Percentiles rank a stretch among this genome's conserved stretches.
These are phyloP conservation scores for Scaptomyza parva DNA, from an alignment of 2,888 invertebrate genomes.

Conservation along the genomic window DNA sequence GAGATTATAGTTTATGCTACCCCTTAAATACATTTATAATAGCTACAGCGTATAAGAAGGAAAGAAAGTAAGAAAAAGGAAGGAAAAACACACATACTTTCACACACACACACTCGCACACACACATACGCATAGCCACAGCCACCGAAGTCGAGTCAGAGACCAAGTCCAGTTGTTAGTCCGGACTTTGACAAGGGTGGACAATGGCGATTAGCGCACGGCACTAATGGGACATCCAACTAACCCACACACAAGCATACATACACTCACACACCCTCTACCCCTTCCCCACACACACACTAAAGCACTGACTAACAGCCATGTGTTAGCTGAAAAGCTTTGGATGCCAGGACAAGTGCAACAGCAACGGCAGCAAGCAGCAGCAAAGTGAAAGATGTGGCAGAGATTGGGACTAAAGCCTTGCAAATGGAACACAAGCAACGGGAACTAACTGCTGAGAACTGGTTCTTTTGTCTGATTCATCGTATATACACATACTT, in stretches of 20 bases:
- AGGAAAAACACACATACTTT: no score
- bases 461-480: slow-evolving; percentile 1
- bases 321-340: slow-evolving; percentile 78
- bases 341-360: slow-evolving; percentile 51
- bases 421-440: slow-evolving; percentile 16
- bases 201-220: slow-evolving; percentile 79
- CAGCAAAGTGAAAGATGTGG: slow-evolving; percentile 55
- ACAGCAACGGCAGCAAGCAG: slow-evolving; percentile 13
- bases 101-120: not conserved
- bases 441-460: slow-evolving; percentile 8
- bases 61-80: not conserved
- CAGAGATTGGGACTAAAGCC: slow-evolving; percentile 43
- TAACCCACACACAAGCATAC: slow-evolving; percentile 5
- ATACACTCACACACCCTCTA: not conserved
- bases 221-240: slow-evolving; percentile 67
- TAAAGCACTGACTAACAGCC: slow-evolving; percentile 38
- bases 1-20: not conserved
- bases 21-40: not conserved
- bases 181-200: slow-evolving; percentile 74
- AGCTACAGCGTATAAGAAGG: not conserved
- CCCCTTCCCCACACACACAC: not conserved
- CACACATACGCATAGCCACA: not conserved
- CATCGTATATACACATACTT: no score
- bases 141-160: slow-evolving; percentile 17
- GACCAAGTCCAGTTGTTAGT: slow-evolving; percentile 32